A percentile compares a stretch with the other conserved stretches of the same genome.
Conservation (phyloP, 2,888 invertebrate genomes). For the Spisula subtruncata region DNA sequence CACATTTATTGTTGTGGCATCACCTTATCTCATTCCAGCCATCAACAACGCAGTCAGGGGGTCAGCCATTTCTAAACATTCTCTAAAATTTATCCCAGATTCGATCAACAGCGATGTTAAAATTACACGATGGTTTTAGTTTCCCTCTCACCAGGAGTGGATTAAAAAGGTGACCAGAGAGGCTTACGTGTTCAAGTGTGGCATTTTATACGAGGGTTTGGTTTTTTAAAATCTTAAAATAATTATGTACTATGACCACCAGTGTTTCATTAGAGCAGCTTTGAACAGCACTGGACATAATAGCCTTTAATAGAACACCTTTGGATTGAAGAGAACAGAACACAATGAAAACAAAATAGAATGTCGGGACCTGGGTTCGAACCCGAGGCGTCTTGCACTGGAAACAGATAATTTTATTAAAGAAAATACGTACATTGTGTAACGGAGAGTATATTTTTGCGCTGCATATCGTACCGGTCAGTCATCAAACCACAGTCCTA, state of each 20-base stretch:
- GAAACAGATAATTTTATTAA: too few species aligned
- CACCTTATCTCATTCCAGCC: not conserved
- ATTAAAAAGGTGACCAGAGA: not conserved
- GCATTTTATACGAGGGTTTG: not conserved
- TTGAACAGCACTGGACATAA: not conserved
- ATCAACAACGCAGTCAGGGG: conserved; percentile 19
- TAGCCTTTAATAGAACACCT: not conserved
- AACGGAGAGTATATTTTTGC: too few species aligned
- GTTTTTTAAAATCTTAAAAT: too few species aligned
- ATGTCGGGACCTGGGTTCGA: too few species aligned
- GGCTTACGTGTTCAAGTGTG: not conserved
- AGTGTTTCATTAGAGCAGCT: not conserved
- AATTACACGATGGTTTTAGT: not conserved
- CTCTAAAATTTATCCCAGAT: not conserved
- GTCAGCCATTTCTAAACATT: not conserved
- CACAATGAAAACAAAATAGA: not conserved
- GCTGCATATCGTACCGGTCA: too few species aligned
- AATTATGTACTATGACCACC: not conserved
- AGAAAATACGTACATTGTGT: too few species aligned
- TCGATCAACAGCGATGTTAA: not conserved
- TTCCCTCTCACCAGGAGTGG: not conserved
- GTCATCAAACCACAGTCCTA: too few species aligned
- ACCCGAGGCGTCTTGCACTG: too few species aligned
- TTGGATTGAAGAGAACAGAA: not conserved
- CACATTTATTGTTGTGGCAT: conserved; percentile 52